phyloP scores from a whole-genome alignment of 2,797 vertebrate genomes.

The Artibeus jamaicensis region DNA sequence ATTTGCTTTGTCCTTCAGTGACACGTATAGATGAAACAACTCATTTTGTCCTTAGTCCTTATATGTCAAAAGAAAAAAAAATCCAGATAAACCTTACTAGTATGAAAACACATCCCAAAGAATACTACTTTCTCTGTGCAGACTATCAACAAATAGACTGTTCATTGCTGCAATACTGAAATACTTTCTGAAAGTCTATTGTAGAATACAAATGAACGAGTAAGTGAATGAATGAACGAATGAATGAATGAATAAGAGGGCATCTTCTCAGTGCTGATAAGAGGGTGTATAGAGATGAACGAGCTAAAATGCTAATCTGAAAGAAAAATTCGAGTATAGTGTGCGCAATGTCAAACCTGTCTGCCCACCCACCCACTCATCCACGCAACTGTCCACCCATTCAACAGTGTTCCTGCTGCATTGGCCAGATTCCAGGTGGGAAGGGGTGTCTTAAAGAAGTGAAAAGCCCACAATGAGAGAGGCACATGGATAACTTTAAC shows the following conservation, averaged over 20 bases:
- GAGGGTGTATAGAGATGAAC: neutral
- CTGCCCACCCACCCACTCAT: neutral
- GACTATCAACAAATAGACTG: neutral
- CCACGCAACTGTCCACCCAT: neutral
- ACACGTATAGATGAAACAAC: neutral
- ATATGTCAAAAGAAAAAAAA: neutral
- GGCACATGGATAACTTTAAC: neutral
- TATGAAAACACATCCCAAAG: neutral
- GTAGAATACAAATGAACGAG: neutral
- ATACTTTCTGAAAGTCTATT: neutral
- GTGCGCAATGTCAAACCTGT: neutral
- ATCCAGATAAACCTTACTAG: neutral
- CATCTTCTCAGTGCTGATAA: neutral
- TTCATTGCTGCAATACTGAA: neutral
- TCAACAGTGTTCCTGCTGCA: neutral
- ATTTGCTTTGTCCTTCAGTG: neutral
- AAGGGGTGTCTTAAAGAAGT: neutral
- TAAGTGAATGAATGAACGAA: neutral
- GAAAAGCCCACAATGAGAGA: neutral
- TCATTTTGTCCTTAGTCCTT: neutral
- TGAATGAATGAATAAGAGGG: neutral
- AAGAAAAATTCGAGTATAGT: neutral
- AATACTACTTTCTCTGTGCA: neutral
- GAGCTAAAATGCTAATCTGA: neutral
- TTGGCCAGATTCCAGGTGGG: neutral